Evolutionary conservation across 2,113 vertebrate genomes (phyloP), one percentile per base, ranked within the genome.

Genomic region (Hepsetus odoe): DNA sequence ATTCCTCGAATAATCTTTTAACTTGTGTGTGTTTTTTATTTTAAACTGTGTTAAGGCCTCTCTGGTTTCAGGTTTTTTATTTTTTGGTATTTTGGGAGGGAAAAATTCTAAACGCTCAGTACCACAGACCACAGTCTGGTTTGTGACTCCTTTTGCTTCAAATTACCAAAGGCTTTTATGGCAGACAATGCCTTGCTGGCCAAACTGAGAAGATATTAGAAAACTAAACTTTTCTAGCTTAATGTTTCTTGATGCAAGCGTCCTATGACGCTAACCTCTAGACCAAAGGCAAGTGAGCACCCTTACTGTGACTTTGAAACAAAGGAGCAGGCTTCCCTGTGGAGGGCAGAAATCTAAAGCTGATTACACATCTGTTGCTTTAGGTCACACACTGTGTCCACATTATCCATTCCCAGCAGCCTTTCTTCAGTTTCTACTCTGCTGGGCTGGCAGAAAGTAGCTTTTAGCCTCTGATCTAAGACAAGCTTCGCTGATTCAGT

Each of bases 341-440:
- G 46, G 35, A 65, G 33, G 14, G n/a, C 35, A 20, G 71, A 76
- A 55, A 72, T 66, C 62, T 32, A 79, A 66, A 79, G 71, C 70
- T 51, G 62, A 74, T 68, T 59, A 59, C 64, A 74, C 55, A 61
- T 80, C n/a, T 61, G 14, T 67, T 51, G 59, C 74, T 67, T 59
- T 20, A 44, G 65, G 56, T 68, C 72, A 70, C 72, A 51, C 79
- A 53, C 79, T 68, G 71, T 69, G 64, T 33, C 64, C 20, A 68
- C 64, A 74, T 77, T 69, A 44, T 55, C 51, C 33, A 28, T 40
- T 68, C 74, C 35, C 28, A 46, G 38, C 22, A 74, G 58, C 16
- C 72, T 46, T 53, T 32, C 28, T 20, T 66, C 62, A 40, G 46
- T 9, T 61, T 65, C 44, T 35, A 9, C 24, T 18, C 32, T 7